Evolutionary conservation across 1,140 invertebrate species (phyloP).

Genomic region (Leucophenga varia): DNA sequence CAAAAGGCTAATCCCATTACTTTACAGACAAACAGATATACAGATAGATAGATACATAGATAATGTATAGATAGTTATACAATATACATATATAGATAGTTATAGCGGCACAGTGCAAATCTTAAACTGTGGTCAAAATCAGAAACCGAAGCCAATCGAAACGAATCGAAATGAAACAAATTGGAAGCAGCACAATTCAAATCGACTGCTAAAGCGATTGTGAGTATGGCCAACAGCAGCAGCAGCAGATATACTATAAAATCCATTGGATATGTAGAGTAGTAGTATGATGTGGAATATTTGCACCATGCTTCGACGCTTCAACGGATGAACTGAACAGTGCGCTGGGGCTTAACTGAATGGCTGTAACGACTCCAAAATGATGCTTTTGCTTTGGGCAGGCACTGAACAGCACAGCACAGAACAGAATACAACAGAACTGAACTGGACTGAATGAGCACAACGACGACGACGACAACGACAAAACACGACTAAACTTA

Average conservation of each 20-base stretch:
- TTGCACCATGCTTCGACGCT: conserved; percentile 25
- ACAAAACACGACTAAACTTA: conserved; percentile 15
- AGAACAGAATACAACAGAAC: background rate
- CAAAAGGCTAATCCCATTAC: conserved; percentile 9
- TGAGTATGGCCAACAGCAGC: background rate
- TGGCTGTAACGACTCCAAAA: too few species aligned
- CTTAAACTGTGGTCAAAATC: background rate
- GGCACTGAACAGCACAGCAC: too few species aligned
- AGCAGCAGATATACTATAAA: background rate
- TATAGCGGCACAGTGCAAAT: background rate
- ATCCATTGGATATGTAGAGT: conserved; percentile 4
- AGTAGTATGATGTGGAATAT: background rate
- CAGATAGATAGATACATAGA: background rate
- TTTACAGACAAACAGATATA: conserved; percentile 4
- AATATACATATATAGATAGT: conserved; percentile 4
- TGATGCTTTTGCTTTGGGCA: too few species aligned
- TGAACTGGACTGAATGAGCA: background rate
- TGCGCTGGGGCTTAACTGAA: conserved; percentile 2
- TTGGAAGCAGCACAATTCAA: too few species aligned
- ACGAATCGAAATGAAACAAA: conserved; percentile 2
- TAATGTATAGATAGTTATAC: background rate
- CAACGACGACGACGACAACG: conserved; percentile 14
- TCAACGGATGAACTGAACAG: conserved; percentile 5
- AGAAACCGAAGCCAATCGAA: conserved; percentile 11
- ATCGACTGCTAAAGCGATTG: too few species aligned